A percentile compares a stretch with the other conserved stretches of the same genome.
Conservation (phyloP, 2,113 vertebrate genomes). For the Hyaena hyaena region DNA sequence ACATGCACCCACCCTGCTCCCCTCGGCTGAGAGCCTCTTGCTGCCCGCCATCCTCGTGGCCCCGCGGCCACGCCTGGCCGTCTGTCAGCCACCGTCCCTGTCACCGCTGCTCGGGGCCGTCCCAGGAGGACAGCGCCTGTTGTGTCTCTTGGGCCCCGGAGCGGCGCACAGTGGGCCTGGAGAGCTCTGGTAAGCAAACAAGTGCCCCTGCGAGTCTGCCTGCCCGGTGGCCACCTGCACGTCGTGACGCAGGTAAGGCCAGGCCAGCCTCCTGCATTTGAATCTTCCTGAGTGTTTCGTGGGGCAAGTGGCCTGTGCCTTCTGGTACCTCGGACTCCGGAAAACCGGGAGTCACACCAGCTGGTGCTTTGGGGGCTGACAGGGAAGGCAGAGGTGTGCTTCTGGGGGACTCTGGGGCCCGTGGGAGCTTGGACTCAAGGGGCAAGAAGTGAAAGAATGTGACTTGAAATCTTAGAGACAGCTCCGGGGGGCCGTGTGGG, state of each 20-base stretch:
- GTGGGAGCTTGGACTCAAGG: not conserved
- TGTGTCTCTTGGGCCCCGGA: not conserved
- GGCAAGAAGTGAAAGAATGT: not conserved
- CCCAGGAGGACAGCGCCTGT: not conserved
- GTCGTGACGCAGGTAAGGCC: accelerated
- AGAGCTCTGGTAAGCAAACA: not conserved
- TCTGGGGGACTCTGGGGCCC: accelerated
- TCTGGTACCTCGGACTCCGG: too few relatives aligned
- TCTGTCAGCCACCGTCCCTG: not conserved
- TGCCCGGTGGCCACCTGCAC: accelerated
- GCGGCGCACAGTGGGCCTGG: accelerated
- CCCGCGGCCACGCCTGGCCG: not conserved
- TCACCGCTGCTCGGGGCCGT: not conserved
- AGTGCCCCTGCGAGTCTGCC: accelerated
- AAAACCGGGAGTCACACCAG: too few relatives aligned
- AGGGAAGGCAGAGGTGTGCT: accelerated
- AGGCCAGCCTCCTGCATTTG: too few relatives aligned
- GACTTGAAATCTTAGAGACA: accelerated
- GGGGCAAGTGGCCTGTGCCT: not conserved
- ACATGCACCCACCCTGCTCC: too few relatives aligned
- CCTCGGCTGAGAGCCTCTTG: not conserved
- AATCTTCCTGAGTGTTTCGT: accelerated
- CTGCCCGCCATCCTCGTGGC: not conserved
- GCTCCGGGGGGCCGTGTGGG: not conserved
- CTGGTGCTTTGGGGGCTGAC: too few relatives aligned